Percentiles rank a stretch among this genome's conserved stretches.
Evolutionary conservation across 2,888 invertebrate genomes (phyloP).

Genomic region (Hybos culiciformis): DNA sequence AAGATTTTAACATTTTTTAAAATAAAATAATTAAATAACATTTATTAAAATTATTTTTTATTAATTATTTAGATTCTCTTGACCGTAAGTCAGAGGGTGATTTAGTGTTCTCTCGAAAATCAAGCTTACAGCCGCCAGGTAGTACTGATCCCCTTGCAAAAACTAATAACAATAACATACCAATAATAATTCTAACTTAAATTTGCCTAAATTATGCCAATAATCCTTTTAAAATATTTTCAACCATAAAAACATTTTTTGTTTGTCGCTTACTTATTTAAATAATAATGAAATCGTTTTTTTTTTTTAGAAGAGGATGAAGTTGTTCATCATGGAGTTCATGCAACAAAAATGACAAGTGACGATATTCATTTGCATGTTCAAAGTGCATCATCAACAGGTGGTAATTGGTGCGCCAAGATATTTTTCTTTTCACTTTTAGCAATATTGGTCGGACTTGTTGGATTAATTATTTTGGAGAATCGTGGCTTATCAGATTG

Average conservation of each 20-base stretch:
- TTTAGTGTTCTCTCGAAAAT: slow-evolving; percentile 27
- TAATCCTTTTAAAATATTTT: too few species aligned
- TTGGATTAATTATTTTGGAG: slow-evolving; percentile 66
- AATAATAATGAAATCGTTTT: too few species aligned
- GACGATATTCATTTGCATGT: slow-evolving; percentile 68
- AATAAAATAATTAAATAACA: slow-evolving; percentile 1
- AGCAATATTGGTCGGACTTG: slow-evolving; percentile 53
- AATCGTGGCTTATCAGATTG: slow-evolving; percentile 65
- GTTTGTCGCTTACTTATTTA: too few species aligned
- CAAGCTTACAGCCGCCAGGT: slow-evolving; percentile 26
- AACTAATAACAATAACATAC: too few species aligned
- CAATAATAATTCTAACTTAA: too few species aligned
- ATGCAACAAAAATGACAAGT: slow-evolving; percentile 37
- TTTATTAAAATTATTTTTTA: slow-evolving; percentile 9
- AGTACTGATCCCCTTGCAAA: not conserved
- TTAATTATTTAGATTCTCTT: slow-evolving; percentile 26
- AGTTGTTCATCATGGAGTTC: slow-evolving; percentile 30
- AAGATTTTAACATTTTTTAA: slow-evolving; percentile 7
- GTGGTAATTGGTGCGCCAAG: slow-evolving; percentile 74
- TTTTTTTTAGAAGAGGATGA: slow-evolving; percentile 27
- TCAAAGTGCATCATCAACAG: slow-evolving; percentile 60
- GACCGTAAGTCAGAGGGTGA: slow-evolving; percentile 35
- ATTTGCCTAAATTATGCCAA: too few species aligned
- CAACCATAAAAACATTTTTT: too few species aligned
- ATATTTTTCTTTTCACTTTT: slow-evolving; percentile 66